Base-by-base conservation (phyloP, 1,140 invertebrate species). In the Drosophila albomicans region DNA sequence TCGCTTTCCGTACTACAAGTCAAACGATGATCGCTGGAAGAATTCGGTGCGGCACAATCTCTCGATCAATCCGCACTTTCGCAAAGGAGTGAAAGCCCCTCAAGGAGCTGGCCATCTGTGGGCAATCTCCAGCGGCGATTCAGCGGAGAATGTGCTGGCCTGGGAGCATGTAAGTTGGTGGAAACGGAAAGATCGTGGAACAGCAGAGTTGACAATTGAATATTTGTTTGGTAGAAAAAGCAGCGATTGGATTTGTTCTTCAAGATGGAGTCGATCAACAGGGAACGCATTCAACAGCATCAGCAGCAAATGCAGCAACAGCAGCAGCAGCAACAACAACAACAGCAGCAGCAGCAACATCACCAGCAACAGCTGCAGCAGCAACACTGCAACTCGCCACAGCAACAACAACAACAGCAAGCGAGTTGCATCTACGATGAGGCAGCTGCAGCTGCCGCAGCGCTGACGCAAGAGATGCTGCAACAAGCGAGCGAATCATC, bases 1-100 rank as follows among this genome's bases (percentile, higher is more conserved):
- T 80, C 96, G 95, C 65, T 98, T 97, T 93, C 96, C 97, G 0
- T 98, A 95, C 82, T 98, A 97, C 92, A 96, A 97, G 90, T 95
- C 96, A 38, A 96, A 97, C 79, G 97, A 98, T 70, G 97, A 97
- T 78, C 94, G 97, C 75, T 98, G 97, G 97, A 98, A 98, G 91
- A 98, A 98, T 92, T 98, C 97, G 0, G 96, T 98, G 0, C 93
- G 97, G 64, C 97, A 97, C 91, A 97, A 97, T 93, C 93, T 98
- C 11, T 97, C 96, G 1, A 98, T 98, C 85, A 98, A 97, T 93
- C 97, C 97, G 0, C 96, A 97, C 91, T 98, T 98, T 86, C 94
- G 96, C 2, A 98, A 98, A 92, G 97, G 96, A 0, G 95, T 95
- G 0, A 96, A 97, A 82, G 96, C 96, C 0, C 94, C 96, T 0